Evolutionary conservation across 2,797 vertebrate species (phyloP).

Genomic region (Mareca strepera): DNA sequence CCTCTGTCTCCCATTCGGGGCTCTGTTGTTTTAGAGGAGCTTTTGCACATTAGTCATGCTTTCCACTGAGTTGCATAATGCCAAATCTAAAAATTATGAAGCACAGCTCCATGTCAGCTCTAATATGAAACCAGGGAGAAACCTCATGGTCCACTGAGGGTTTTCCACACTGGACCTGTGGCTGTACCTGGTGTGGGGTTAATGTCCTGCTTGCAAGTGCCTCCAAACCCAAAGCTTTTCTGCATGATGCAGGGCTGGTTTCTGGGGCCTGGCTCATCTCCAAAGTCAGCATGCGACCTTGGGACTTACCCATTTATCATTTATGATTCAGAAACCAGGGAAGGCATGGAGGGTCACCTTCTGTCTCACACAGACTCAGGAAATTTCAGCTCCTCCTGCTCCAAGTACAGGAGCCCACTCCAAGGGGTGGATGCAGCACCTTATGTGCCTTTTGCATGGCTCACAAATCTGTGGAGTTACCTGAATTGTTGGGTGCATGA

Average conservation of each 20-base stretch:
- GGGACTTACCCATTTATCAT: neutral
- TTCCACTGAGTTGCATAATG: slow-evolving; percentile 72
- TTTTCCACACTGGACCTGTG: neutral
- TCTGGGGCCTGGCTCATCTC: neutral
- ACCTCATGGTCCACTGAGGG: neutral
- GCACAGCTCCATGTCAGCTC: slow-evolving; percentile 59
- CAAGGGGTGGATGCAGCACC: neutral
- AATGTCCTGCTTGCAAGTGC: neutral
- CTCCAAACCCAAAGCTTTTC: neutral
- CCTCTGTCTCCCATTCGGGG: slow-evolving; percentile 49
- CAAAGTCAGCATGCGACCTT: neutral
- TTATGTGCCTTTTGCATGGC: neutral
- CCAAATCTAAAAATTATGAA: slow-evolving; percentile 77
- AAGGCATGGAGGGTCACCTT: neutral
- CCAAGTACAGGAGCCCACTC: accelerated
- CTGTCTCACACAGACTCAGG: neutral
- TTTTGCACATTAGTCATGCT: slow-evolving; percentile 71
- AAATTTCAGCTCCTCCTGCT: slow-evolving; percentile 4
- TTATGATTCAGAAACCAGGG: neutral
- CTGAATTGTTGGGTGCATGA: slow-evolving; percentile 15
- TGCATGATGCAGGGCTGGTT: neutral
- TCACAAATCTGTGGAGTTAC: neutral
- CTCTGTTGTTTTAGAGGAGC: slow-evolving; percentile 47
- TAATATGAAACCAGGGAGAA: neutral
- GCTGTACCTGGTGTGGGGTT: neutral